Evolutionary conservation across 2,113 vertebrate species (phyloP).

Genomic region (Clarias gariepinus): DNA sequence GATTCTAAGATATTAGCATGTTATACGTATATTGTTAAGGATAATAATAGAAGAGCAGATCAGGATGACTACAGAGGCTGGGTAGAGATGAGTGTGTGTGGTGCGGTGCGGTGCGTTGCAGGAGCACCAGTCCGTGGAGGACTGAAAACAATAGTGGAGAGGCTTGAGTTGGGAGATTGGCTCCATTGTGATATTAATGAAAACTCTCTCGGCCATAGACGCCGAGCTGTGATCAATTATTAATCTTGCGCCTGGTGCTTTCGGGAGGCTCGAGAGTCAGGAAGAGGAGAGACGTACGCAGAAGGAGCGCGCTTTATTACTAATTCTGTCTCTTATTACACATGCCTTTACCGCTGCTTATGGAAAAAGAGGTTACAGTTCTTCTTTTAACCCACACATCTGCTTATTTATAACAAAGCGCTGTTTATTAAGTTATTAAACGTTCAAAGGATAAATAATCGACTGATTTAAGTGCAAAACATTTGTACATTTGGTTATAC

Average conservation of each 20-base stretch:
- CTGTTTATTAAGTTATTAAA: neutral
- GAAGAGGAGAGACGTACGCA: constrained; percentile 14
- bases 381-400: neutral
- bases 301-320: constrained; percentile 39
- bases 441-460: constrained; percentile 11
- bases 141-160: constrained; percentile 51
- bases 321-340: constrained; percentile 36
- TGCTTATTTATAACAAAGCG: constrained; percentile 9
- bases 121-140: constrained; percentile 30
- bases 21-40: constrained; percentile 33
- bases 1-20: constrained; percentile 3
- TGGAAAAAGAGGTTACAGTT: constrained; percentile 26
- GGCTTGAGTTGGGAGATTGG: constrained; percentile 53
- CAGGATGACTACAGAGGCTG: neutral
- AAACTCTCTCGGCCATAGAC: constrained; percentile 52
- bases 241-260: constrained; percentile 32
- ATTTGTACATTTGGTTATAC: constrained; percentile 16
- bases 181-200: constrained; percentile 61
- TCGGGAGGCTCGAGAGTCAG: constrained; percentile 31
- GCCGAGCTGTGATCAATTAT: constrained; percentile 55
- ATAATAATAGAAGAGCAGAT: constrained; percentile 38
- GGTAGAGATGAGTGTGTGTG: neutral
- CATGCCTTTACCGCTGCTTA: constrained; percentile 15
- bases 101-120: neutral
- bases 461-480: constrained; percentile 21